These are phyloP conservation scores for Physella acuta DNA, from an alignment of 1,140 invertebrate species.

Conservation along the genomic window DNA sequence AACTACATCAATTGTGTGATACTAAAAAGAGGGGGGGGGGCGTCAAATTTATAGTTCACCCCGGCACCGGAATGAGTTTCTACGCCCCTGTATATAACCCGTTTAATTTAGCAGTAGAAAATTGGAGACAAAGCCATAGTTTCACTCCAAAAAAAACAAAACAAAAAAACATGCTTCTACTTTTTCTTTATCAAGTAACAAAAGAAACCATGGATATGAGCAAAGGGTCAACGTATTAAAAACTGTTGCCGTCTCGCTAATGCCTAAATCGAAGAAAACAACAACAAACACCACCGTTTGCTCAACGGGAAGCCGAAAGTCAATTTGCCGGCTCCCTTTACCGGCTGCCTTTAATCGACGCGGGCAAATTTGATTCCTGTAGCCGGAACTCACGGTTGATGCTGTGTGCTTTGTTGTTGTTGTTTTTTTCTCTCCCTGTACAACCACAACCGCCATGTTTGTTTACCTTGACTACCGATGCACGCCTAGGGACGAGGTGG, in stretches of 20 bases:
- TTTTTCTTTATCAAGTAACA: too few relatives aligned
- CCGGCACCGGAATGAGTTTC: too few relatives aligned
- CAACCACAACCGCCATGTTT: slow-evolving; percentile 11
- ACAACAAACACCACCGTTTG: not conserved
- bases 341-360: slow-evolving; percentile 11
- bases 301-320: slow-evolving; percentile 3
- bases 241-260: slow-evolving; percentile 11
- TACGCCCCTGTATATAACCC: too few relatives aligned
- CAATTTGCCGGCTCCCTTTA: slow-evolving; percentile 20
- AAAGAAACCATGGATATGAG: too few relatives aligned
- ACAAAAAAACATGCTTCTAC: too few relatives aligned
- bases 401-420: not conserved
- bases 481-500: not conserved
- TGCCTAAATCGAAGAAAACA: slow-evolving; percentile 5
- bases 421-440: not conserved
- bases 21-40: too few relatives aligned
- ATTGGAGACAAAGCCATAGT: too few relatives aligned
- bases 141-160: too few relatives aligned
- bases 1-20: too few relatives aligned
- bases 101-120: too few relatives aligned
- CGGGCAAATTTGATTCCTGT: slow-evolving; percentile 21
- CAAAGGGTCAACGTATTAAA: not conserved
- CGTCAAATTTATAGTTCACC: too few relatives aligned
- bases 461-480: not conserved
- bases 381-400: slow-evolving; percentile 13